phyloP scores from a whole-genome alignment of 1,140 invertebrate genomes.

The Lucilia cuprina region DNA sequence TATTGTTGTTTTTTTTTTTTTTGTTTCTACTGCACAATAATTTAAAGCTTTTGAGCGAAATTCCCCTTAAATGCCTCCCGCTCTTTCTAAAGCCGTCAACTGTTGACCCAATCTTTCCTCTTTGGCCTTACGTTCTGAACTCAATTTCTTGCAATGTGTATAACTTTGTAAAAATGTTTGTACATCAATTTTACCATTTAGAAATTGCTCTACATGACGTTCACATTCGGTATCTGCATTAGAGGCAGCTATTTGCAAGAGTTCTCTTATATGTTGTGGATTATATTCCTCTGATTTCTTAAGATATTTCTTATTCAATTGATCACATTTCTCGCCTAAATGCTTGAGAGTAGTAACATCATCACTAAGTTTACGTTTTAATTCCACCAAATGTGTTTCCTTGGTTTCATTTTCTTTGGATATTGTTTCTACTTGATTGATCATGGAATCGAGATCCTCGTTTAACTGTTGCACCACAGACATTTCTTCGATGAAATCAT shows the following conservation, averaged over 20 bases:
- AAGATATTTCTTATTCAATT: conserved; percentile 72
- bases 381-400: conserved; percentile 69
- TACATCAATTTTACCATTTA: conserved; percentile 76
- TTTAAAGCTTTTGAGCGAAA: not conserved
- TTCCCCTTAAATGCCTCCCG: conserved; percentile 62
- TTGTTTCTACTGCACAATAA: not conserved
- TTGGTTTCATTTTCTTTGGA: conserved; percentile 74
- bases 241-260: conserved; percentile 68
- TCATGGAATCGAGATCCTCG: conserved; percentile 73
- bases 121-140: conserved; percentile 75
- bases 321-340: conserved; percentile 74
- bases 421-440: conserved; percentile 74
- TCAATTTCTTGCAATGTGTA: conserved; percentile 72
- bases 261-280: conserved; percentile 73
- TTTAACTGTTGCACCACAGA: conserved; percentile 73
- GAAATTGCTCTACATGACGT: conserved; percentile 75
- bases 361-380: conserved; percentile 69
- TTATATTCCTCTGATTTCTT: conserved; percentile 75
- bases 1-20: too few relatives aligned
- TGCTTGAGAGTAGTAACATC: conserved; percentile 72
- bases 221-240: conserved; percentile 78
- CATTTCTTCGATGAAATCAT: conserved; percentile 75
- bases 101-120: conserved; percentile 80
- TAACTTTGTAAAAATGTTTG: conserved; percentile 77
- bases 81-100: conserved; percentile 71